Percentiles rank a stretch among this genome's conserved stretches.
phyloP scores from a whole-genome alignment of 2,888 invertebrate genomes.

The Polylopha cassiicola region DNA sequence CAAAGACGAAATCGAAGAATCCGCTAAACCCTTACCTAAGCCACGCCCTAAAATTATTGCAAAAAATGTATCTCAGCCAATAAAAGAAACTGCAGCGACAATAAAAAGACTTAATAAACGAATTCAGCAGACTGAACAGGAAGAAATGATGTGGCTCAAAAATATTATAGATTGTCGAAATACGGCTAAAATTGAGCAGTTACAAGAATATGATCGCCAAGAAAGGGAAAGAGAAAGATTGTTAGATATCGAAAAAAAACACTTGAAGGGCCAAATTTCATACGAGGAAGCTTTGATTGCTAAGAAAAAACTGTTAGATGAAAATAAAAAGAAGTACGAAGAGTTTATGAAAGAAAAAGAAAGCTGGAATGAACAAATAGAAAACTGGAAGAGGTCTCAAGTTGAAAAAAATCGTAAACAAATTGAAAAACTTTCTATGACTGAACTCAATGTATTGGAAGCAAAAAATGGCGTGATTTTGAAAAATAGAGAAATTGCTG shows the following conservation, averaged over 20 bases:
- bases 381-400: conserved; percentile 68
- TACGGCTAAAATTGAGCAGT: conserved; percentile 52
- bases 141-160: conserved; percentile 72
- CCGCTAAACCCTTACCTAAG: conserved; percentile 34
- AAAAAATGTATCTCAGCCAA: conserved; percentile 31
- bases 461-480: conserved; percentile 42
- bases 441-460: conserved; percentile 49
- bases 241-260: conserved; percentile 76
- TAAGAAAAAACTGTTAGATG: conserved; percentile 64
- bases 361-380: conserved; percentile 66
- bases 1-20: conserved; percentile 43
- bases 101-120: conserved; percentile 72
- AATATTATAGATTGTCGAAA: conserved; percentile 66
- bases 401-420: conserved; percentile 64
- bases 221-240: conserved; percentile 66
- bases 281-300: conserved; percentile 78
- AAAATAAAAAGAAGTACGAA: conserved; percentile 70
- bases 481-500: conserved; percentile 54
- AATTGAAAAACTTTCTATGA: conserved; percentile 58
- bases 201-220: conserved; percentile 64
- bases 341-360: conserved; percentile 70
- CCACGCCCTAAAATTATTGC: conserved; percentile 29
- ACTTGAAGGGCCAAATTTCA: conserved; percentile 75
- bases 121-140: conserved; percentile 61
- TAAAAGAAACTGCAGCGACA: conserved; percentile 70